Base-by-base conservation (phyloP, 2,797 vertebrate species). In the Lates japonicus region DNA sequence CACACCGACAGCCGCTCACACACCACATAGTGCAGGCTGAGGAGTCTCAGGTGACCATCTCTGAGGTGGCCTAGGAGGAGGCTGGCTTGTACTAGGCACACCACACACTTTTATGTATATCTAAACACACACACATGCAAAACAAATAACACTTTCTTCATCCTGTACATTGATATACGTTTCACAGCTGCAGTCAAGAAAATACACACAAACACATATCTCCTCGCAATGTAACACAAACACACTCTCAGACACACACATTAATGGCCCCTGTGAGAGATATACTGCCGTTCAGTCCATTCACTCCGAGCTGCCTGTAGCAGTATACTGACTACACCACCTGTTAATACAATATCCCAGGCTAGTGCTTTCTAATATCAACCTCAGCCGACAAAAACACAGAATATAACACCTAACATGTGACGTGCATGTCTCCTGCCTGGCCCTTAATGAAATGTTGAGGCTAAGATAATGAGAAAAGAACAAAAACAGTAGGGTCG, bases 41-140 rank as follows among this genome's bases (percentile, higher is more conserved):
- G 83, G 84, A n/a, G 90, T 91, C 93, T 93, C 86, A 88, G 92
- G 89, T 94, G 91, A 94, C 91, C 91, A 91, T 94, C 84, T n/a
- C n/a, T n/a, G n/a, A n/a, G 86, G 90, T 76, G 83, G 91, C 90
- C 91, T 88, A 29, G 85, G 84, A 91, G 90, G 90, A 90, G 91
- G 86, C 84, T 88, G 90, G 86, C 88, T 80, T 69, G 48, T 14
- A 67, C 58, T 13, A 52, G 72, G 81, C 78, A 79, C 84, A n/a
- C 84, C 84, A 90, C 86, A 75, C 90, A 87, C 79, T n/a, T n/a
- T n/a, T n/a, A 70, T 2, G 29, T 49, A 25, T 37, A 76, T 77
- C 78, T 51, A 55, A 76, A 80, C 22, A 76, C 75, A 80, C 81
- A 63, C 48, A 62, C 74, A 16, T 19, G 48, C 42, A 68, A 67